phyloP scores from a whole-genome alignment of 2,113 vertebrate genomes.

The Lanius collurio region DNA sequence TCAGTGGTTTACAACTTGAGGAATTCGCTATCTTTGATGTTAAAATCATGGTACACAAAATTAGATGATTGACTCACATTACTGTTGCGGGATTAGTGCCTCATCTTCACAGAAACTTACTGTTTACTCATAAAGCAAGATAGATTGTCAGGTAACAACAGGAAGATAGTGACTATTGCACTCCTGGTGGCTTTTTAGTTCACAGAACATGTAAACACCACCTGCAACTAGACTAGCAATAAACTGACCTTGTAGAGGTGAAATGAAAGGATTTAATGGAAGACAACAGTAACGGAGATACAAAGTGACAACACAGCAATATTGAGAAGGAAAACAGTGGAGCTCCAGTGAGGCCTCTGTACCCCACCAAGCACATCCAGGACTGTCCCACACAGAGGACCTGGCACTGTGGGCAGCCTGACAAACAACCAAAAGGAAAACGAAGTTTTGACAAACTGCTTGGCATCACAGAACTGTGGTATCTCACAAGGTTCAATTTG shows the following conservation, averaged over 20 bases:
- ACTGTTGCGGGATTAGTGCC: background rate
- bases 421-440: background rate
- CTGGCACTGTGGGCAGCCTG: background rate
- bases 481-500: background rate
- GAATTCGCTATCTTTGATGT: background rate
- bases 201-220: background rate
- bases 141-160: background rate
- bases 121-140: background rate
- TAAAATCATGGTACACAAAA: background rate
- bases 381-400: rapidly evolving
- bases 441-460: background rate
- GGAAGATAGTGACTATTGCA: background rate
- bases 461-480: background rate
- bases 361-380: rapidly evolving
- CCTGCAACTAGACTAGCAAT: background rate
- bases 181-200: background rate
- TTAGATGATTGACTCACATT: background rate
- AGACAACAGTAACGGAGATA: background rate
- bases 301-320: background rate
- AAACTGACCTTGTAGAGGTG: background rate
- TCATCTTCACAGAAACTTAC: background rate
- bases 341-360: background rate
- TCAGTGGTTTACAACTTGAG: background rate
- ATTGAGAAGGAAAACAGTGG: background rate
- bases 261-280: background rate